These are phyloP conservation scores for Artibeus lituratus DNA, from an alignment of 2,797 vertebrate genomes.

Conservation along the genomic window DNA sequence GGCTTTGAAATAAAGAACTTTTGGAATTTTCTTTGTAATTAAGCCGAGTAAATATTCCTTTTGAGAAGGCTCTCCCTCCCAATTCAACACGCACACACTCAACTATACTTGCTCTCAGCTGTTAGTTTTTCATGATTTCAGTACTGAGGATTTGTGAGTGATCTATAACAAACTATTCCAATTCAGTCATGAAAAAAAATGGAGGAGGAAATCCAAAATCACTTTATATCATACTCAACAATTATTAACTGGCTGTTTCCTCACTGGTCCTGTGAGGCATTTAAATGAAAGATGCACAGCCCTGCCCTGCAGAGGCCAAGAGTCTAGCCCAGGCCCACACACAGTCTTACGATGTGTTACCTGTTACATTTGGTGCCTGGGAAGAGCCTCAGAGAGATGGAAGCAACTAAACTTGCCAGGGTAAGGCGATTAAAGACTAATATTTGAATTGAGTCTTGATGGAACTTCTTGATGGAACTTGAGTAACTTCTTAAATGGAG, in stretches of 20 bases:
- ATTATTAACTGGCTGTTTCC: background rate
- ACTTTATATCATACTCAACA: background rate
- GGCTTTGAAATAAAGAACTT: background rate
- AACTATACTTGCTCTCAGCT: background rate
- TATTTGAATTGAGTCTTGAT: background rate
- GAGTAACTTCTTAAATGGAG: background rate
- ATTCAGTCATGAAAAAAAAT: background rate
- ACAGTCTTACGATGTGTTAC: background rate
- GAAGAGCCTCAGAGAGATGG: background rate
- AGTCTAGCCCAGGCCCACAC: background rate
- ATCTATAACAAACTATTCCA: background rate
- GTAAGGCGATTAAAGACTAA: background rate
- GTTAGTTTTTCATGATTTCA: background rate
- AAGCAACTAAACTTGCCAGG: background rate
- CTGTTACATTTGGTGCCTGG: background rate
- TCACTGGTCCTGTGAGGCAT: background rate
- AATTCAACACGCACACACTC: background rate
- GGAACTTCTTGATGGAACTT: too few relatives aligned
- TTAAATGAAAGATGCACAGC: background rate
- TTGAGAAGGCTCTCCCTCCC: background rate
- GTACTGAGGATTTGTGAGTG: background rate
- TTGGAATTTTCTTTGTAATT: background rate
- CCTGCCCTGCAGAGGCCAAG: background rate
- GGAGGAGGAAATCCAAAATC: background rate
- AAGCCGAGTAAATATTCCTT: background rate